Evolutionary conservation across 2,888 invertebrate species (phyloP).

Genomic region (Diabrotica balteata): DNA sequence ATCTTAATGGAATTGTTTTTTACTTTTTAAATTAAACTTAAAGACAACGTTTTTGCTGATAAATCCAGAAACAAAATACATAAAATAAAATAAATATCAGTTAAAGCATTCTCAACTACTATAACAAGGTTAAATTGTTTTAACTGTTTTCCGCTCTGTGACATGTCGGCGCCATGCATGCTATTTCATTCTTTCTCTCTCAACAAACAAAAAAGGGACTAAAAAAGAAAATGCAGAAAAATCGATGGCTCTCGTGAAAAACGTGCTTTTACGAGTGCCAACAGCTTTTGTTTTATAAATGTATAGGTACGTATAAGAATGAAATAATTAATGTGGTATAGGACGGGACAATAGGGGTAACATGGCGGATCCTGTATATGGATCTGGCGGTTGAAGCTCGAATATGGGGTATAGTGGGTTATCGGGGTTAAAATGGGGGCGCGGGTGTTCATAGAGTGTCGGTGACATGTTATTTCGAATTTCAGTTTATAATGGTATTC

Average conservation of each 20-base stretch:
- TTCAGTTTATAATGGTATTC: neutral
- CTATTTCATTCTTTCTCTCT: neutral
- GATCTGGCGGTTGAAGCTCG: slow-evolving; percentile 4
- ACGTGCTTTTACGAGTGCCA: slow-evolving; percentile 10
- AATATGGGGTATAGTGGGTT: neutral
- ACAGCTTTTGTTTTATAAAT: slow-evolving; percentile 14
- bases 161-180: slow-evolving; percentile 9
- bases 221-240: slow-evolving; percentile 9
- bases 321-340: slow-evolving; percentile 22
- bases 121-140: neutral
- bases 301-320: slow-evolving; percentile 15
- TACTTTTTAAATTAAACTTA: too few species aligned
- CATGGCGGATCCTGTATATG: slow-evolving; percentile 6
- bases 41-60: too few species aligned
- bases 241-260: slow-evolving; percentile 12
- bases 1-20: too few species aligned
- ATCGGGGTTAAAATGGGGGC: neutral
- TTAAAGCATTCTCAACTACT: neutral
- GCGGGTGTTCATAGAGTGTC: neutral
- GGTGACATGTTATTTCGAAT: slow-evolving; percentile 10
- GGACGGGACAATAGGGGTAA: slow-evolving; percentile 7
- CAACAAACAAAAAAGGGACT: slow-evolving; percentile 2
- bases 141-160: neutral
- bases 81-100: neutral
- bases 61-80: too few species aligned